phyloP scores from a whole-genome alignment of 2,888 invertebrate genomes.

The Machimus rusticus region DNA sequence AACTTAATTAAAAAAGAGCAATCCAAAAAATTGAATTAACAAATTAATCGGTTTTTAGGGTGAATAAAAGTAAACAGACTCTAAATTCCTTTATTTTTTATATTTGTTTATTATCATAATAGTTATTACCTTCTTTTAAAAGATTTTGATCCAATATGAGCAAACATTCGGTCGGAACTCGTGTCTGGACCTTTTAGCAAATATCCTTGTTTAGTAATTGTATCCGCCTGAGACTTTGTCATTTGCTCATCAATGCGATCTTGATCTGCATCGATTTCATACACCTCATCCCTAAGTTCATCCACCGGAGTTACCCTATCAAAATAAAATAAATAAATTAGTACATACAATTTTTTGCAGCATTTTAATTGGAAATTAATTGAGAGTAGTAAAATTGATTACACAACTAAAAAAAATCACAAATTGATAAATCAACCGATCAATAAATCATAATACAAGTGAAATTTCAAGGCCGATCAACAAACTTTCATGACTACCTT shows the following conservation, averaged over 20 bases:
- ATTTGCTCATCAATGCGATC: slow-evolving; percentile 79
- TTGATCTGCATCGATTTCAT: slow-evolving; percentile 87
- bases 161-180: slow-evolving; percentile 88
- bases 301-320: slow-evolving; percentile 64
- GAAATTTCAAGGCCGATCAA: not conserved
- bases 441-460: not conserved
- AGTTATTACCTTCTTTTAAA: slow-evolving; percentile 76
- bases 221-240: slow-evolving; percentile 72
- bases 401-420: not conserved
- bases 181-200: slow-evolving; percentile 91
- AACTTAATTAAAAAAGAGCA: too few relatives aligned
- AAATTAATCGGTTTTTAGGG: not conserved
- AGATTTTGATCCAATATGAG: slow-evolving; percentile 89
- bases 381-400: not conserved
- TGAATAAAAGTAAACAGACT: too few relatives aligned
- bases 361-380: not conserved
- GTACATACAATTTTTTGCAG: not conserved
- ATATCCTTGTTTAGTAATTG: slow-evolving; percentile 89
- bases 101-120: not conserved
- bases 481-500: not conserved
- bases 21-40: too few relatives aligned
- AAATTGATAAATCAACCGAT: not conserved
- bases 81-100: too few relatives aligned
- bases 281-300: slow-evolving; percentile 81
- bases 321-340: not conserved